These are phyloP conservation scores for Aurelia aurita DNA, from an alignment of 30 jellyfish, hydroid and myxozoan species.

Conservation along the genomic window DNA sequence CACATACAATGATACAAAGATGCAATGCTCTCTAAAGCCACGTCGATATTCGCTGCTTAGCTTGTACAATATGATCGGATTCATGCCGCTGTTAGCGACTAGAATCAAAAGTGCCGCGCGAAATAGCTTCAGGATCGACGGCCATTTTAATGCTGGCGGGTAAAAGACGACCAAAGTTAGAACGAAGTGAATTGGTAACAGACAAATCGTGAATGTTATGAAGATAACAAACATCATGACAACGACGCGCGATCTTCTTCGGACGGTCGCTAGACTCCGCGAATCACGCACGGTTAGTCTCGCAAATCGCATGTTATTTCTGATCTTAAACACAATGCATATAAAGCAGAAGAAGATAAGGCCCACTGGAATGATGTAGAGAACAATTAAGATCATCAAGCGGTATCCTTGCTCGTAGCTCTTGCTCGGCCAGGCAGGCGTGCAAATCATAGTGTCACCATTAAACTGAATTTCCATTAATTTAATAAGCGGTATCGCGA, in stretches of 20 bases:
- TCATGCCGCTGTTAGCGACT: slow-evolving; percentile 84
- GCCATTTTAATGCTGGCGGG: slow-evolving; percentile 62
- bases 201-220: slow-evolving; percentile 87
- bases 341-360: slow-evolving; percentile 73
- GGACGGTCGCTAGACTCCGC: slow-evolving; percentile 65
- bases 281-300: slow-evolving; percentile 57
- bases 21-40: slow-evolving; percentile 74
- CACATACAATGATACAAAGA: slow-evolving; percentile 28
- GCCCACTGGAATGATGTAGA: slow-evolving; percentile 74
- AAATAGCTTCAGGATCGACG: slow-evolving; percentile 4
- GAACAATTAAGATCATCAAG: slow-evolving; percentile 25
- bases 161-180: slow-evolving; percentile 45
- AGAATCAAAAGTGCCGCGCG: slow-evolving; percentile 67
- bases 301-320: slow-evolving; percentile 72
- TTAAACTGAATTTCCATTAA: slow-evolving; percentile 25
- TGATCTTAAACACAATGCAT: slow-evolving; percentile 54
- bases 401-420: slow-evolving; percentile 51
- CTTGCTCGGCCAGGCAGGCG: slow-evolving; percentile 55
- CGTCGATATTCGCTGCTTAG: slow-evolving; percentile 81
- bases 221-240: slow-evolving; percentile 86
- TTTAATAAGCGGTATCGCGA: slow-evolving; percentile 81
- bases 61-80: slow-evolving; percentile 86
- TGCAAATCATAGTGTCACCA: slow-evolving; percentile 67
- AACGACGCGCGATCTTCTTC: slow-evolving; percentile 73
- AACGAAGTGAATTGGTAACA: slow-evolving; percentile 87